Evolutionary conservation across 2,888 invertebrate genomes (phyloP).

Genomic region (Yponomeuta plumbellus): DNA sequence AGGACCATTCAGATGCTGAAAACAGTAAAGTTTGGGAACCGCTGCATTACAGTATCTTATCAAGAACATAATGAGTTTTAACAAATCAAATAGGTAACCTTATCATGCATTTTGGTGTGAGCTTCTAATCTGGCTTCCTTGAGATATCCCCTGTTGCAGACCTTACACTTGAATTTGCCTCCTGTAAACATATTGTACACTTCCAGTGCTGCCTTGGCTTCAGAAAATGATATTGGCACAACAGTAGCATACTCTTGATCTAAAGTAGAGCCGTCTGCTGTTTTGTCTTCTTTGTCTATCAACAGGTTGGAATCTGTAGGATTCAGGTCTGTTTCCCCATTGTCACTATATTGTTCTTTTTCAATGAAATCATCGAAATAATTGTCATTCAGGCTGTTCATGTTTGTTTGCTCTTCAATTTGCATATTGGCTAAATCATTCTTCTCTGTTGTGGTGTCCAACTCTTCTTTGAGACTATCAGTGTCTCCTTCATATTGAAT

Average conservation of each 20-base stretch:
- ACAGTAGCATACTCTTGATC: conserved; percentile 60
- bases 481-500: conserved; percentile 20
- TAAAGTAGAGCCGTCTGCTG: conserved; percentile 45
- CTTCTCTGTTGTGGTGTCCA: conserved; percentile 3
- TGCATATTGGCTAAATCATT: neutral
- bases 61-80: no score
- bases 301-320: conserved; percentile 8
- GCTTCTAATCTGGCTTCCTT: conserved; percentile 41
- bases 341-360: conserved; percentile 21
- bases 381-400: conserved; percentile 25
- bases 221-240: conserved; percentile 48
- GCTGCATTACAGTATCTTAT: no score
- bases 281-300: conserved; percentile 25
- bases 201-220: conserved; percentile 55
- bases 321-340: conserved; percentile 24
- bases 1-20: conserved; percentile 54
- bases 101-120: conserved; percentile 62
- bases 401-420: neutral
- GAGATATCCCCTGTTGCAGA: conserved; percentile 47
- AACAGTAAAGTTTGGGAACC: conserved; percentile 20
- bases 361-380: conserved; percentile 24
- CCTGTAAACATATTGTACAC: conserved; percentile 46
- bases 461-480: conserved; percentile 26
- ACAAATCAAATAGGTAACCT: conserved; percentile 28
- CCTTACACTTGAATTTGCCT: conserved; percentile 44